phyloP scores from a whole-genome alignment of 1,140 invertebrate genomes.

The Trachymyrmex cornetzi region DNA sequence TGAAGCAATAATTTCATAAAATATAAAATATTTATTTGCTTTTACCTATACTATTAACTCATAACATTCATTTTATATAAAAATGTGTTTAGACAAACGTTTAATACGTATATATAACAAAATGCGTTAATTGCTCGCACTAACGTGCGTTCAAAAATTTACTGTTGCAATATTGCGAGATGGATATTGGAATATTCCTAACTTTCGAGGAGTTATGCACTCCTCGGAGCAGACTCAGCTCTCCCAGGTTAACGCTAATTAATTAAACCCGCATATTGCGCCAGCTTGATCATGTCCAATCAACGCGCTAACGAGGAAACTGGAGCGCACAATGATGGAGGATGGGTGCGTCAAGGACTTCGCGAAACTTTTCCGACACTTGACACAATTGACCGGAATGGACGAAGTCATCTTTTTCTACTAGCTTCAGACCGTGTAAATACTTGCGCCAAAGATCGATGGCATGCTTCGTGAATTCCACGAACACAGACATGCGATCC shows the following conservation, averaged over 20 bases:
- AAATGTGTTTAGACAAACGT: conserved; percentile 13
- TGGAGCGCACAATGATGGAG: conserved; percentile 37
- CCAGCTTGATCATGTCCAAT: conserved; percentile 64
- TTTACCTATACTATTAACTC: not conserved
- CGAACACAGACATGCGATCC: conserved; percentile 33
- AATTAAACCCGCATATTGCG: conserved; percentile 64
- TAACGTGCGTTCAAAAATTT: conserved; percentile 24
- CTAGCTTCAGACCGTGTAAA: conserved; percentile 13
- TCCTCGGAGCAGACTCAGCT: conserved; percentile 38
- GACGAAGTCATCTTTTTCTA: conserved; percentile 20
- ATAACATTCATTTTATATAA: not conserved
- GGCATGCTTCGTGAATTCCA: conserved; percentile 63
- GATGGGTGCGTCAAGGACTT: conserved; percentile 58
- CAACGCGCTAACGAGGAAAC: conserved; percentile 63
- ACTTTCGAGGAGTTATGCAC: conserved; percentile 55
- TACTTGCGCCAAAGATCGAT: conserved; percentile 49
- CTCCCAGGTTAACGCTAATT: conserved; percentile 57
- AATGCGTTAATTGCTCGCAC: not conserved
- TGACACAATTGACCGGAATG: conserved; percentile 60
- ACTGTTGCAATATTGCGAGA: not conserved
- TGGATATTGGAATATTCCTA: conserved; percentile 57
- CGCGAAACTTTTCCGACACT: conserved; percentile 57
- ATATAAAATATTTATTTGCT: not conserved
- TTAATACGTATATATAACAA: not conserved
- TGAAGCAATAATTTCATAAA: not conserved